Percentiles rank a stretch among this genome's conserved stretches.
Conservation (phyloP, 1,140 invertebrate species). For the Brachionus manjavacas region DNA sequence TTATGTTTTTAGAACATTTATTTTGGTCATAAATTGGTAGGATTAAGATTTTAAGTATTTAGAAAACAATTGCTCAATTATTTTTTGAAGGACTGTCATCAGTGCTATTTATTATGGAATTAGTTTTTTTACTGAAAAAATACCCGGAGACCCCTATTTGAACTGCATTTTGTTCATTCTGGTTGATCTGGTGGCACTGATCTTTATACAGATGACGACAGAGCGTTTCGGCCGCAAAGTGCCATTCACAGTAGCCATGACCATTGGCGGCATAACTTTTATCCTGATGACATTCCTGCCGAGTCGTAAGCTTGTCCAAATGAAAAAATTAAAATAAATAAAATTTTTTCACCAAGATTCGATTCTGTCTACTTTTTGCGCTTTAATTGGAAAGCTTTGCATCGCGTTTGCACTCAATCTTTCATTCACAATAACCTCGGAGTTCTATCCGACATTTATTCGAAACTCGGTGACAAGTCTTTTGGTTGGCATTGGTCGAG, state of each 20-base stretch:
- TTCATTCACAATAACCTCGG: background rate
- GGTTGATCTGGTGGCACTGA: background rate
- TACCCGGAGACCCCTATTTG: background rate
- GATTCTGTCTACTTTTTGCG: background rate
- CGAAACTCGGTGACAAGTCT: background rate
- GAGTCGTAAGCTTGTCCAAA: background rate
- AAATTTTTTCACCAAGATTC: background rate
- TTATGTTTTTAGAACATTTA: background rate
- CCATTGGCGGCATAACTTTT: background rate
- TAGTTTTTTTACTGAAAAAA: background rate
- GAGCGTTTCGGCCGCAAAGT: background rate
- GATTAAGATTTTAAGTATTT: background rate
- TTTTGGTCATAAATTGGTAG: background rate
- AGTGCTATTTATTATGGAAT: background rate
- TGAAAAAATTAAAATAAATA: background rate
- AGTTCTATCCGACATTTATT: background rate
- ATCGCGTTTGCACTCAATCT: background rate
- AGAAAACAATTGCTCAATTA: too few species aligned
- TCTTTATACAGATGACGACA: background rate
- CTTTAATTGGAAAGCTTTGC: background rate
- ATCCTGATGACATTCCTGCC: background rate
- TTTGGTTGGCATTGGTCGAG: background rate
- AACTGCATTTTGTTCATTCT: background rate
- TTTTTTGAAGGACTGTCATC: background rate
- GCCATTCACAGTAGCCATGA: background rate